A percentile compares a stretch with the other conserved stretches of the same genome.
Conservation (phyloP, 2,888 invertebrate genomes). For the Drosophila meridiana region DNA sequence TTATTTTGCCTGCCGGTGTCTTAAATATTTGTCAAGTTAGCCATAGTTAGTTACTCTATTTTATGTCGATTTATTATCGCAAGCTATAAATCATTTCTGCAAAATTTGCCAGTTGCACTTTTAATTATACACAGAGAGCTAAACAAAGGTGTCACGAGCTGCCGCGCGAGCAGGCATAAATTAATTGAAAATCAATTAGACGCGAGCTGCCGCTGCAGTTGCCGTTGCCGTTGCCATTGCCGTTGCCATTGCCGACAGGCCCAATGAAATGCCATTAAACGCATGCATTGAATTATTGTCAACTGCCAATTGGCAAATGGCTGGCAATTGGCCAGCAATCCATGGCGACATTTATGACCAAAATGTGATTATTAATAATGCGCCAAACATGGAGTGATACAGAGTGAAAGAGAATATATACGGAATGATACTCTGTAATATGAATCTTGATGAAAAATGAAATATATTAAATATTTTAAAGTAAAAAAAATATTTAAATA, state of each 20-base stretch:
- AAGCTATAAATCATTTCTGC: slow-evolving; percentile 81
- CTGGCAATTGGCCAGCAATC: slow-evolving; percentile 77
- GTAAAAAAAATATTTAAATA: too few relatives aligned
- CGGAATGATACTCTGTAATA: neutral
- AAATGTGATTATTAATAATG: slow-evolving; percentile 68
- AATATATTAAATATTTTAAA: too few relatives aligned
- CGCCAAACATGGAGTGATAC: slow-evolving; percentile 11
- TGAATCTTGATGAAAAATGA: neutral
- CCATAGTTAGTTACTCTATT: slow-evolving; percentile 40
- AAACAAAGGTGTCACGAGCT: slow-evolving; percentile 71
- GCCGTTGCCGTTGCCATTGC: slow-evolving; percentile 12
- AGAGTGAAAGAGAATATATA: neutral
- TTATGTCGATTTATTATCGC: slow-evolving; percentile 82
- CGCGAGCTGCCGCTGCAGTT: slow-evolving; percentile 5
- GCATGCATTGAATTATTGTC: slow-evolving; percentile 75
- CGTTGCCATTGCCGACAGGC: slow-evolving; percentile 28
- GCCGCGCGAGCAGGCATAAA: slow-evolving; percentile 62
- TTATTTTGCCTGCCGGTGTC: neutral
- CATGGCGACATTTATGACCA: slow-evolving; percentile 73
- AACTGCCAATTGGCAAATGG: slow-evolving; percentile 76
- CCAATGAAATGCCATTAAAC: slow-evolving; percentile 56
- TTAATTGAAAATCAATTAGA: slow-evolving; percentile 81
- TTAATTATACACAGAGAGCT: slow-evolving; percentile 63
- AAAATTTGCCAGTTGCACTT: slow-evolving; percentile 52
- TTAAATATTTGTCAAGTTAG: neutral